Evolutionary conservation across 2,888 invertebrate species (phyloP), one percentile per base, ranked within the genome.

Genomic region (Drosophila vallismaia): DNA sequence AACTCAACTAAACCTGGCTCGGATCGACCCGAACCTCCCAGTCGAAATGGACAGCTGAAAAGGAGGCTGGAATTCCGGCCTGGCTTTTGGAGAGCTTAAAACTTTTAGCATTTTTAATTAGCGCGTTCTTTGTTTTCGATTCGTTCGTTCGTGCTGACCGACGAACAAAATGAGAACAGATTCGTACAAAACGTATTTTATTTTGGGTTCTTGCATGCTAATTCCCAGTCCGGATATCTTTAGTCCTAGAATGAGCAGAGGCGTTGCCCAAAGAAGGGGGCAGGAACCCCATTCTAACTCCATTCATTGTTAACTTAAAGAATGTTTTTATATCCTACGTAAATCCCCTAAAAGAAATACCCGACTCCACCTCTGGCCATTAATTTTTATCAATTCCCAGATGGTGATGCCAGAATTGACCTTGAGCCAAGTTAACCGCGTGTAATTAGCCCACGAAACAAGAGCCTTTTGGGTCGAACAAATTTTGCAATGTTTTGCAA

Each of bases 81-180:
- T 62, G 42, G 42, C 42, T 52, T 19, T 33, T 36, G 51, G 71
- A 84, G 73, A 76, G 86, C 83, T 85, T 85, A 79, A 89, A 76
- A 86, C 77, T 88, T 64, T 81, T 83, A 89, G 85, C 90, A 88
- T 90, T 91, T 90, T 91, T 91, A 91, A 91, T 91, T 91, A 91
- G 91, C 90, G 91, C 90, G 85, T 88, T 79, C 88, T 91, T 86
- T 90, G 89, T 90, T 91, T 91, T 91, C 90, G 85, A 83, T 88
- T 88, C 79, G 75, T 90, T 91, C 90, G 90, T 84, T 86, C 87
- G 78, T 55, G 67, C 33, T 28, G 52, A 44, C 24, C 54, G 40
- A 48, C 48, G 26, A 57, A 45, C 66, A 58, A 59, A 71, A 70
- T 49, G 60, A 75, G 55, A 81, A 62, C 48, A 73, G 59, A 85